Evolutionary conservation across 2,113 vertebrate species (phyloP), one percentile per base, ranked within the genome.

Genomic region (Myotis davidii): DNA sequence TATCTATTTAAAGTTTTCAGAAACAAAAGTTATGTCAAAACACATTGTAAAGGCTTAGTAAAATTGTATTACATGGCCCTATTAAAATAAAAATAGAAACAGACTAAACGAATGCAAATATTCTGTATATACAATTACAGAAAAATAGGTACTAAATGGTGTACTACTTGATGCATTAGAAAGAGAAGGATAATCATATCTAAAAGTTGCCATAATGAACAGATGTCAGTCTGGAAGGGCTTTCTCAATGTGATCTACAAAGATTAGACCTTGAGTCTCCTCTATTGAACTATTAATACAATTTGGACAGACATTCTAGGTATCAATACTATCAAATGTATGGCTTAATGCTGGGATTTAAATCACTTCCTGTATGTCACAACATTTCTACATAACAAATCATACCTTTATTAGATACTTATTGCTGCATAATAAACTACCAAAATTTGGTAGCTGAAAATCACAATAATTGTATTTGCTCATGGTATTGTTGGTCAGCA

Each of bases 21-120:
- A 94, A 91, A 88, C 56, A 93, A 84, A 70, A 94, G 23, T 42
- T 29, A 93, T 29, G 18, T 29, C 56, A 94, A 91, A 84, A 86
- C 3, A 79, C 65, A 81, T 90, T 93, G 1, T 29, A 85, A 85
- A 93, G 6, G 1, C 18, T 64, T 74, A 73, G 16, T 83, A 94
- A 90, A 54, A 23, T 82, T 7, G 29, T 70, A 7, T 74, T 91
- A 14, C 16, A 54, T 91, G 27, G 25, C 4, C 9, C 85, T 3
- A 73, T 96, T 73, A 27, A 91, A 86, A 70, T 27, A 69, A 89
- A 85, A 54, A 27, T 23, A 91, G n/a, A 84, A 84, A 39, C 27
- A 79, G 89, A 91, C 45, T n/a, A 50, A 96, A 54, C 21, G 23
- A 78, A 74, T 32, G 67, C 8, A 86, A 79, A 79, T 67, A 76